These are phyloP conservation scores for Drosophila trichaetosa DNA, from an alignment of 2,888 invertebrate genomes.

Conservation along the genomic window DNA sequence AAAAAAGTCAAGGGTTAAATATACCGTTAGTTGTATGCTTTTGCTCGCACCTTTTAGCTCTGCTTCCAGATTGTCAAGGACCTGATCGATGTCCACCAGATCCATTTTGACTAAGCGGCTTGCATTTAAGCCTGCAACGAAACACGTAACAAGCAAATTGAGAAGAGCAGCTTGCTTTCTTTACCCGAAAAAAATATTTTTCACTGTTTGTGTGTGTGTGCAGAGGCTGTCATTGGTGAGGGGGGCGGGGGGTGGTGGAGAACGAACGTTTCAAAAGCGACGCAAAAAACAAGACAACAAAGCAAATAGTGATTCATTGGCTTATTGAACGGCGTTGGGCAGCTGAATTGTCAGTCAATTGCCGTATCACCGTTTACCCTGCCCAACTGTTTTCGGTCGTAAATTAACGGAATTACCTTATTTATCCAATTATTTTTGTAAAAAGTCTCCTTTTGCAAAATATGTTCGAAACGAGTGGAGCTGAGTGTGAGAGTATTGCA, in stretches of 20 bases:
- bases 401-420: slow-evolving; percentile 53
- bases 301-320: slow-evolving; percentile 47
- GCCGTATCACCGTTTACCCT: slow-evolving; percentile 37
- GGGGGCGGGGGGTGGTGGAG: background rate
- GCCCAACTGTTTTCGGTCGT: slow-evolving; percentile 11
- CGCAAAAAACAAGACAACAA: slow-evolving; percentile 58
- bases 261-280: slow-evolving; percentile 38
- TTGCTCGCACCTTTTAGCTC: slow-evolving; percentile 50
- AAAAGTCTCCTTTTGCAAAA: slow-evolving; percentile 52
- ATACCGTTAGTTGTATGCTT: background rate
- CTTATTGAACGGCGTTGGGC: background rate
- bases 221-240: background rate
- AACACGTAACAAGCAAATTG: slow-evolving; percentile 46
- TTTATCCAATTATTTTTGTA: slow-evolving; percentile 51
- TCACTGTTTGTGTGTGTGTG: slow-evolving; percentile 26
- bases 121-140: slow-evolving; percentile 56
- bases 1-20: background rate
- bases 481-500: slow-evolving; percentile 32
- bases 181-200: slow-evolving; percentile 34
- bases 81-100: slow-evolving; percentile 92
- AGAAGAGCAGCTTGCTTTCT: slow-evolving; percentile 31
- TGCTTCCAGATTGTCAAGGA: slow-evolving; percentile 92
- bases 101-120: slow-evolving; percentile 78
- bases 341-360: slow-evolving; percentile 24
- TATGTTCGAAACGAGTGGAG: slow-evolving; percentile 42